Percentiles rank a stretch among this genome's conserved stretches.
Conservation (phyloP, 2,797 vertebrate genomes). For the Allobates femoralis region DNA sequence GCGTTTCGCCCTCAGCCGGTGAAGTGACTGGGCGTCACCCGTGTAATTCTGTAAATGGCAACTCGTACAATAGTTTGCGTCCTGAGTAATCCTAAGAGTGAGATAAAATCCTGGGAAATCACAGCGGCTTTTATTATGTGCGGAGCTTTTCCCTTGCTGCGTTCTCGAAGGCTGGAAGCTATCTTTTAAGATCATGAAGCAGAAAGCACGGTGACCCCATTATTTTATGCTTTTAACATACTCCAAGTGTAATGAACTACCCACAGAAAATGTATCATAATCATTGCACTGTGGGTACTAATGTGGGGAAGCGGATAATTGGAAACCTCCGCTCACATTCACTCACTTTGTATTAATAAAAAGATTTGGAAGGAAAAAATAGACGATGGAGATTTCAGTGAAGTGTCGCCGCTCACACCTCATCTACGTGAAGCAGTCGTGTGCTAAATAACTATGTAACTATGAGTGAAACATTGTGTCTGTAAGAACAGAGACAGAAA, state of each 20-base stretch:
- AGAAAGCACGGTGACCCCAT: conserved; percentile 59
- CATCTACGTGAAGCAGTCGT: background rate
- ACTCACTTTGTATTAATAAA: conserved; percentile 58
- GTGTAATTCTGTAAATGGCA: conserved; percentile 40
- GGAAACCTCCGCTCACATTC: conserved; percentile 36
- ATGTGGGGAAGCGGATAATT: conserved; percentile 56
- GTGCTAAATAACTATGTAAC: conserved; percentile 2
- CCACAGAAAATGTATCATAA: conserved; percentile 58
- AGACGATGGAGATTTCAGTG: conserved; percentile 32
- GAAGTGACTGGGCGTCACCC: background rate
- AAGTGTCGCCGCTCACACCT: conserved; percentile 29
- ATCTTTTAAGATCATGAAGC: conserved; percentile 55
- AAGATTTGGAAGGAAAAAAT: conserved; percentile 45
- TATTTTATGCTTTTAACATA: conserved; percentile 64
- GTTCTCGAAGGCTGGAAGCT: conserved; percentile 43
- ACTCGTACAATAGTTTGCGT: conserved; percentile 36
- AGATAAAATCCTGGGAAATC: conserved; percentile 40
- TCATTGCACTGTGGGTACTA: conserved; percentile 49
- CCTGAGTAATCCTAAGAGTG: conserved; percentile 34
- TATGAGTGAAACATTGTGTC: conserved; percentile 38
- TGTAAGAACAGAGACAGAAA: conserved; percentile 30
- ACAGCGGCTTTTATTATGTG: conserved; percentile 52
- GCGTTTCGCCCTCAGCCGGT: background rate
- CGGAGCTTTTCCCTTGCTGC: conserved; percentile 48
- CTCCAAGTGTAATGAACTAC: conserved; percentile 60